Conservation (phyloP, 2,888 invertebrate species). For the Atherix ibis region DNA sequence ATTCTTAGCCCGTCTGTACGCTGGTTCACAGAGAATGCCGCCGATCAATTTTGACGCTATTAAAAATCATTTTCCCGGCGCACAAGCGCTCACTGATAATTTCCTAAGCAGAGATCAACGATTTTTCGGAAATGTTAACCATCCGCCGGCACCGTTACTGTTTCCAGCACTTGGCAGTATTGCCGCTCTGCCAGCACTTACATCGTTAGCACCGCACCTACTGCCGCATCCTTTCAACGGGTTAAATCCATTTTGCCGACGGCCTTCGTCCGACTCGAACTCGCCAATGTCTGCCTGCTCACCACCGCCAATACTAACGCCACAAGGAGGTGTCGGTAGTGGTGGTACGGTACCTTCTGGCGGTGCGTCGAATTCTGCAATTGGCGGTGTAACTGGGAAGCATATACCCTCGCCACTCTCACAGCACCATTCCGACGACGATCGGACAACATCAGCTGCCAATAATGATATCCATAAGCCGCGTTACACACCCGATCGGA, state of each 20-base stretch:
- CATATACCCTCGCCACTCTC: conserved; percentile 12
- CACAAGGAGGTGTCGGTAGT: too few relatives aligned
- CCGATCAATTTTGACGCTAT: conserved; percentile 49
- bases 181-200: conserved; percentile 38
- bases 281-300: conserved; percentile 37
- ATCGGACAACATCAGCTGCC: conserved; percentile 8
- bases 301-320: conserved; percentile 27
- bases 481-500: conserved; percentile 24
- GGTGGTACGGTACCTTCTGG: conserved; percentile 13
- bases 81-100: conserved; percentile 9
- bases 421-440: conserved; percentile 9
- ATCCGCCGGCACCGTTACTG: conserved; percentile 41
- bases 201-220: conserved; percentile 27
- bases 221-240: conserved; percentile 33
- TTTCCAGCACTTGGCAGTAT: conserved; percentile 42
- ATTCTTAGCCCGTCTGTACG: conserved; percentile 60
- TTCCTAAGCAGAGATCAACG: conserved; percentile 18
- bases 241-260: conserved; percentile 20
- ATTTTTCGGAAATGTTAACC: conserved; percentile 17
- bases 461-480: conserved; percentile 10
- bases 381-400: too few relatives aligned
- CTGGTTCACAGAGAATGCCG: conserved; percentile 45
- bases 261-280: conserved; percentile 37
- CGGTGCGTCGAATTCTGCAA: too few relatives aligned
- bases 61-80: conserved; percentile 28